These are phyloP conservation scores for Smithornis capensis DNA, from an alignment of 2,113 vertebrate genomes.

Conservation along the genomic window DNA sequence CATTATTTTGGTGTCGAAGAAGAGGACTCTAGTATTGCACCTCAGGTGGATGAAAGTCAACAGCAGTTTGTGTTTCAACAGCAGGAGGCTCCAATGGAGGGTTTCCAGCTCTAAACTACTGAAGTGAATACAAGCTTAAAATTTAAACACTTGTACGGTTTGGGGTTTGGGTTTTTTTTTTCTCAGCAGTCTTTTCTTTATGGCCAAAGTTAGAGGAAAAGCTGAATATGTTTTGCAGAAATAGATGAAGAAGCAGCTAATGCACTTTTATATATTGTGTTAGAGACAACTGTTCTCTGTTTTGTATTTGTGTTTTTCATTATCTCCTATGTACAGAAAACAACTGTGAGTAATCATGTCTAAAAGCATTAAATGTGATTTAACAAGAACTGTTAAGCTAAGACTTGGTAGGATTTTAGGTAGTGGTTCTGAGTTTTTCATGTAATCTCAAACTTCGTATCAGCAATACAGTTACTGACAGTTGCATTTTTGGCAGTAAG, in stretches of 20 bases:
- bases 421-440: conserved; percentile 63
- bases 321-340: conserved; percentile 59
- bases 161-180: neutral
- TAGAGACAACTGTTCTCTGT: conserved; percentile 57
- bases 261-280: conserved; percentile 69
- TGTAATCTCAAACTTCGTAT: conserved; percentile 61
- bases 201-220: conserved; percentile 44
- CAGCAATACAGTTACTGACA: conserved; percentile 63
- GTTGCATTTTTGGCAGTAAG: conserved; percentile 70
- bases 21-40: conserved; percentile 85
- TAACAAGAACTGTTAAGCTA: conserved; percentile 60
- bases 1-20: conserved; percentile 90
- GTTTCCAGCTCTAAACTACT: conserved; percentile 84
- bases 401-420: conserved; percentile 57
- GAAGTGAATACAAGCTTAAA: neutral
- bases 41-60: conserved; percentile 89
- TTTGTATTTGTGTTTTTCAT: conserved; percentile 66
- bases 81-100: conserved; percentile 88
- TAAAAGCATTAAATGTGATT: conserved; percentile 64
- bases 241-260: conserved; percentile 62
- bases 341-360: conserved; percentile 56
- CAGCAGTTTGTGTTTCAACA: conserved; percentile 92
- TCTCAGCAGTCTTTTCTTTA: conserved; percentile 7
- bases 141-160: neutral
- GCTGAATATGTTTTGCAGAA: conserved; percentile 50